phyloP scores from a whole-genome alignment of 1,140 invertebrate species.

The Drosophila pandora region DNA sequence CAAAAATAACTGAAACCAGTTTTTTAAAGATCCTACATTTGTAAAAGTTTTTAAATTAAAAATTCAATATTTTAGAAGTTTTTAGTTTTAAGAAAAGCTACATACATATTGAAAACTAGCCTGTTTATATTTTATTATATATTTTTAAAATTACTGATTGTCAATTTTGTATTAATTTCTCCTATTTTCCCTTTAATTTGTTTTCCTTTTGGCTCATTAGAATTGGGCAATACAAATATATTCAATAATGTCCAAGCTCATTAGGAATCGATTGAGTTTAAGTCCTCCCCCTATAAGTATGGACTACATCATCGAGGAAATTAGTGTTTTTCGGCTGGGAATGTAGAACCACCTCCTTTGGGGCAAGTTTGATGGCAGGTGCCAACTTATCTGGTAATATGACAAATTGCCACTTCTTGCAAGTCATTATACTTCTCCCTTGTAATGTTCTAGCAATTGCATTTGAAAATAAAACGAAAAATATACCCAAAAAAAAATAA shows the following conservation, averaged over 20 bases:
- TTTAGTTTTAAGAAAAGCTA: no score
- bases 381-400: constrained; percentile 50
- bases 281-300: not conserved
- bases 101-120: no score
- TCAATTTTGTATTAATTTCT: constrained; percentile 2
- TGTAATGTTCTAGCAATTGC: constrained; percentile 31
- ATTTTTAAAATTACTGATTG: no score
- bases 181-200: constrained; percentile 8
- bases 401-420: constrained; percentile 32
- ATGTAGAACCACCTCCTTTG: not conserved
- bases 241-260: constrained; percentile 48
- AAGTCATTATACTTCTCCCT: constrained; percentile 24
- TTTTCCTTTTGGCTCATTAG: constrained; percentile 8
- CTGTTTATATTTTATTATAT: no score
- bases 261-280: constrained; percentile 43
- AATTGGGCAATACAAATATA: constrained; percentile 40
- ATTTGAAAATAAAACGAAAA: constrained; percentile 1
- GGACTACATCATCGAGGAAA: not conserved
- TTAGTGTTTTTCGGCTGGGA: not conserved
- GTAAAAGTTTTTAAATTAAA: no score
- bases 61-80: no score
- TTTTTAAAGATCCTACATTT: no score
- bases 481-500: not conserved
- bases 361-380: constrained; percentile 21
- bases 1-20: not conserved